phyloP scores from a whole-genome alignment of 1,140 invertebrate genomes.

The Phortica variegata region DNA sequence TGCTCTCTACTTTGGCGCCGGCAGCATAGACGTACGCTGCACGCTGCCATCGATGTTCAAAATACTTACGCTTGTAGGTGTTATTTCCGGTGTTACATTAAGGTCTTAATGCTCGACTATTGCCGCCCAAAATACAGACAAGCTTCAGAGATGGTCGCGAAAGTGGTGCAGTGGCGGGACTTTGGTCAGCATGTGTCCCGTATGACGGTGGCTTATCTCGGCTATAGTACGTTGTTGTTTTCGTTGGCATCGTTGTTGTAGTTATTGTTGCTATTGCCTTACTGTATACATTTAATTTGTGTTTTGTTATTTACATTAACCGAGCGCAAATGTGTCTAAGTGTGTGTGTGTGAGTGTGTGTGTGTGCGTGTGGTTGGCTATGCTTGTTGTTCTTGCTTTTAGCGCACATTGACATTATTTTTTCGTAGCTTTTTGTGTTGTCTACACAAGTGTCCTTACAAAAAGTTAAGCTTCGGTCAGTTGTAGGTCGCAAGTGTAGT shows the following conservation, averaged over 20 bases:
- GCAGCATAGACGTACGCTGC: constrained; percentile 13
- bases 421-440: constrained; percentile 30
- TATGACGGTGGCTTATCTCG: constrained; percentile 42
- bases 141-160: too few relatives aligned
- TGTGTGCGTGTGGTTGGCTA: too few relatives aligned
- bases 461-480: constrained; percentile 28
- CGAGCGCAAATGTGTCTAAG: too few relatives aligned
- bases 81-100: too few relatives aligned
- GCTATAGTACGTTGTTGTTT: constrained; percentile 26
- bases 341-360: too few relatives aligned
- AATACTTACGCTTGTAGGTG: constrained; percentile 31
- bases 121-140: too few relatives aligned
- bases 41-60: constrained; percentile 29
- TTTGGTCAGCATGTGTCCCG: too few relatives aligned
- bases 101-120: too few relatives aligned
- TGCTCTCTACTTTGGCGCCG: constrained; percentile 30
- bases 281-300: constrained; percentile 53
- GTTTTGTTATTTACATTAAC: constrained; percentile 55
- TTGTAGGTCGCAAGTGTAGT: constrained; percentile 5
- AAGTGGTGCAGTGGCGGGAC: too few relatives aligned
- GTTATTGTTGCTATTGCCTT: constrained; percentile 22
- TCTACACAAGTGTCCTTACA: constrained; percentile 9
- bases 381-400: constrained; percentile 29
- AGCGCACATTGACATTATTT: constrained; percentile 41
- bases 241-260: constrained; percentile 11